These are phyloP conservation scores for Axinella damicornis DNA, from an alignment of 37 sponge, comb jelly and placozoan species.

Conservation along the genomic window DNA sequence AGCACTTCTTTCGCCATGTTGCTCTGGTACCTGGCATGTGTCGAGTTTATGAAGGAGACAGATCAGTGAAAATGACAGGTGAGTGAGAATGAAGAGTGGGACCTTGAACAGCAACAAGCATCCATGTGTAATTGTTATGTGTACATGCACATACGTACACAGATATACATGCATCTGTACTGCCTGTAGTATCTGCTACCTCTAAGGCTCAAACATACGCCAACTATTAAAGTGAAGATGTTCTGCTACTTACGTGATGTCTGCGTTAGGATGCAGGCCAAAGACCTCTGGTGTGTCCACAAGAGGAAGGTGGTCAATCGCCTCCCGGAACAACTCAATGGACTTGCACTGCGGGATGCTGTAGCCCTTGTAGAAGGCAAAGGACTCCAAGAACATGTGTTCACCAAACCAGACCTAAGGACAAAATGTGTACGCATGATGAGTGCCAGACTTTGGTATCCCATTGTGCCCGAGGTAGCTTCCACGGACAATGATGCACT, in stretches of 20 bases:
- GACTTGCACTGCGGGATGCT: constrained; percentile 86
- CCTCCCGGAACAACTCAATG: constrained; percentile 84
- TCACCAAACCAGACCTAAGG: constrained; percentile 94
- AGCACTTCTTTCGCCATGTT: constrained; percentile 94
- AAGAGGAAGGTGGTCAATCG: constrained; percentile 93
- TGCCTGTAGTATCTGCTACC: too few species aligned
- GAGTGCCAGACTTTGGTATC: background rate
- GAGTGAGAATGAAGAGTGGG: too few species aligned
- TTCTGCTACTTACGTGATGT: constrained; percentile 86
- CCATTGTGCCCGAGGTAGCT: too few species aligned
- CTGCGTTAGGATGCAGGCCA: constrained; percentile 98
- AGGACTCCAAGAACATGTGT: constrained; percentile 86
- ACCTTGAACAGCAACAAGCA: too few species aligned
- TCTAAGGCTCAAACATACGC: background rate
- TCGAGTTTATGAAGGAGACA: too few species aligned
- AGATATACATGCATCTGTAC: background rate
- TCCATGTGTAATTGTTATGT: too few species aligned
- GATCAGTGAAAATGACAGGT: too few species aligned
- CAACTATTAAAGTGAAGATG: background rate
- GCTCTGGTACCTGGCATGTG: constrained; percentile 82
- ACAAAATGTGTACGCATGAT: background rate
- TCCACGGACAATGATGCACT: too few species aligned
- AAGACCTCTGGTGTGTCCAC: constrained; percentile 99
- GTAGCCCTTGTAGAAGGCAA: constrained; percentile 95
- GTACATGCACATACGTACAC: background rate